A percentile compares a stretch with the other conserved stretches of the same genome.
phyloP scores from a whole-genome alignment of 37 sponge, comb jelly and placozoan genomes.

The Chondrosia reniformis region DNA sequence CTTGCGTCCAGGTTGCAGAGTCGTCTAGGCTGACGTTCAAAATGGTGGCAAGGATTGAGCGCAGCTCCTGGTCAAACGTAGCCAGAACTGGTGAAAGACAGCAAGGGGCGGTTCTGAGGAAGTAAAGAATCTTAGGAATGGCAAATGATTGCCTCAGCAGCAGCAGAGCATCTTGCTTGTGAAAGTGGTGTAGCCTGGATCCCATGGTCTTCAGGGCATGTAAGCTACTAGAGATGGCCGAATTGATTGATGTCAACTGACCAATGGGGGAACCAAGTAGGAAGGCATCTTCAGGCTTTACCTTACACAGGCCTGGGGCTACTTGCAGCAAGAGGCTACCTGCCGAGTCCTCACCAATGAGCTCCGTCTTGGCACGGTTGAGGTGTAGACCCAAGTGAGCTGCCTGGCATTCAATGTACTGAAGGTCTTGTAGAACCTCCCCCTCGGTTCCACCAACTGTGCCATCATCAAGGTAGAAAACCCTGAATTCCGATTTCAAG shows the following conservation, averaged over 20 bases:
- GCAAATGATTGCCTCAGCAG: background rate
- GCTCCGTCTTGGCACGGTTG: background rate
- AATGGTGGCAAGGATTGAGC: background rate
- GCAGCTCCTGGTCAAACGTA: background rate
- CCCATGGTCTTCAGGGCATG: conserved; percentile 5
- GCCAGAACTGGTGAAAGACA: background rate
- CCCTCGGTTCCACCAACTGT: background rate
- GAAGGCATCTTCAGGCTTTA: background rate
- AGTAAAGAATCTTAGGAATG: background rate
- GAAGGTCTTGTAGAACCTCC: background rate
- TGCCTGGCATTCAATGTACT: conserved; percentile 3
- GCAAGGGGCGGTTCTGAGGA: conserved; percentile 2
- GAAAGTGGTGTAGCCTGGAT: background rate
- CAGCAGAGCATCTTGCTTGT: background rate
- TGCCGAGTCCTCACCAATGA: background rate
- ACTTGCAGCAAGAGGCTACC: background rate
- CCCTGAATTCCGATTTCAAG: background rate
- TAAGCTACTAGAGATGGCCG: background rate
- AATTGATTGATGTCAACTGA: background rate
- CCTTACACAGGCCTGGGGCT: background rate
- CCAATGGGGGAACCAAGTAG: background rate
- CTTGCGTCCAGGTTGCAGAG: background rate
- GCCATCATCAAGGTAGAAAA: background rate
- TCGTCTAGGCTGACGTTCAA: background rate
- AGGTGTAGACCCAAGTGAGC: background rate